A percentile compares a stretch with the other conserved stretches of the same genome.
phyloP scores from a whole-genome alignment of 1,140 invertebrate species.

The Patella vulgata region DNA sequence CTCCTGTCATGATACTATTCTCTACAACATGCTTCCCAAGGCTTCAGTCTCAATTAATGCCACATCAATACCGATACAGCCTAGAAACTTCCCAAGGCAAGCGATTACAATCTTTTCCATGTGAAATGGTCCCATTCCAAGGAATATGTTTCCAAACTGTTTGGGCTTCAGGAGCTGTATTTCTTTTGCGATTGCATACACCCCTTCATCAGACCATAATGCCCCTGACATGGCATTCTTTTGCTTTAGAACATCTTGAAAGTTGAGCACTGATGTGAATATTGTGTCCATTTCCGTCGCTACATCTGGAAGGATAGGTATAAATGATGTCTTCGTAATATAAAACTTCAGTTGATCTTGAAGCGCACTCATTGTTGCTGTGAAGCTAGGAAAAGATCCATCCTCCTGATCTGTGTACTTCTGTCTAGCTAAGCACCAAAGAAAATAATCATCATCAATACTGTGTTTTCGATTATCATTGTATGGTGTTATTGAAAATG shows the following conservation, averaged over 20 bases:
- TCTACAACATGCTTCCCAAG: too few relatives aligned
- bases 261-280: not conserved
- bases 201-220: conserved; percentile 3
- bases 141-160: conserved; percentile 1
- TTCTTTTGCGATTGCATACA: conserved; percentile 1
- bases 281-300: conserved; percentile 1
- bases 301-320: not conserved
- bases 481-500: too few relatives aligned
- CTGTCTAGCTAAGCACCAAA: too few relatives aligned
- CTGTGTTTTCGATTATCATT: too few relatives aligned
- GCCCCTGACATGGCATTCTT: conserved; percentile 2
- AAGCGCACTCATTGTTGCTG: too few relatives aligned
- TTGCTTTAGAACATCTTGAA: conserved; percentile 3
- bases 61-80: conserved; percentile 1
- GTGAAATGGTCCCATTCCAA: conserved; percentile 1
- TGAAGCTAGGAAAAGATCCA: too few relatives aligned
- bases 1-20: too few relatives aligned
- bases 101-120: conserved; percentile 1
- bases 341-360: too few relatives aligned
- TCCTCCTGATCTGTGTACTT: too few relatives aligned
- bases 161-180: not conserved
- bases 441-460: too few relatives aligned
- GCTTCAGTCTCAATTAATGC: too few relatives aligned
- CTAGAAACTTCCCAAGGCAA: not conserved
- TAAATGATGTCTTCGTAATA: too few relatives aligned